Conservation (phyloP, 30 jellyfish, hydroid and myxozoan genomes). For the Thelohanellus kitauei region DNA sequence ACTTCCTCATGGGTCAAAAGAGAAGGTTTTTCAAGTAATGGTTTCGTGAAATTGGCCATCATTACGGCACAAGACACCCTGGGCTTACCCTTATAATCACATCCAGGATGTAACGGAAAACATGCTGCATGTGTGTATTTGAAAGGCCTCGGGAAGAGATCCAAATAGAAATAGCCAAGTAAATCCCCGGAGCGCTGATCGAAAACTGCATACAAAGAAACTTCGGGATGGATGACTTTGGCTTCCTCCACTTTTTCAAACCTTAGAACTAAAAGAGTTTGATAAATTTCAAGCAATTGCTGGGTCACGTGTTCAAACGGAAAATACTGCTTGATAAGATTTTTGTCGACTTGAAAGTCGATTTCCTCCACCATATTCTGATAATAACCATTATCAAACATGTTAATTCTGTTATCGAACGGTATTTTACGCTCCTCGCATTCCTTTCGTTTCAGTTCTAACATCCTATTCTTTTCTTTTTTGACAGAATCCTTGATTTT, state of each 20-base stretch:
- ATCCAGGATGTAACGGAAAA: conserved; percentile 63
- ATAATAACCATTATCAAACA: conserved; percentile 15
- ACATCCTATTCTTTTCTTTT: conserved; percentile 16
- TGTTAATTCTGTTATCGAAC: neutral
- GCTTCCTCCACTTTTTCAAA: conserved; percentile 20
- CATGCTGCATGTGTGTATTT: conserved; percentile 83
- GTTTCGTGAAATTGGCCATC: conserved; percentile 65
- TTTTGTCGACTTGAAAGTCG: conserved; percentile 32
- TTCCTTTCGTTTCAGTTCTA: conserved; percentile 22
- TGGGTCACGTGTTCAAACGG: conserved; percentile 24
- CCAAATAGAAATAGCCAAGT: conserved; percentile 56
- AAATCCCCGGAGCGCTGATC: conserved; percentile 15
- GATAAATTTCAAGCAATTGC: neutral
- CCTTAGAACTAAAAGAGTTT: neutral
- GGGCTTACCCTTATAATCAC: conserved; percentile 2
- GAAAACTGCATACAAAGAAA: conserved; percentile 27
- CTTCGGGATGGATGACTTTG: conserved; percentile 41
- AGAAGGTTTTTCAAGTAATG: conserved; percentile 31
- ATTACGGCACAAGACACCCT: conserved; percentile 51
- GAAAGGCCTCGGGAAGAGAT: conserved; percentile 55
- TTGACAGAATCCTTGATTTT: conserved; percentile 23
- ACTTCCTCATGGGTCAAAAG: conserved; percentile 55
- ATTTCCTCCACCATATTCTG: conserved; percentile 30
- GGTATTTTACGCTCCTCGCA: neutral
- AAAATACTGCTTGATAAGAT: conserved; percentile 35